These are phyloP conservation scores for Scomber colias DNA, from an alignment of 2,113 vertebrate genomes.

Conservation along the genomic window DNA sequence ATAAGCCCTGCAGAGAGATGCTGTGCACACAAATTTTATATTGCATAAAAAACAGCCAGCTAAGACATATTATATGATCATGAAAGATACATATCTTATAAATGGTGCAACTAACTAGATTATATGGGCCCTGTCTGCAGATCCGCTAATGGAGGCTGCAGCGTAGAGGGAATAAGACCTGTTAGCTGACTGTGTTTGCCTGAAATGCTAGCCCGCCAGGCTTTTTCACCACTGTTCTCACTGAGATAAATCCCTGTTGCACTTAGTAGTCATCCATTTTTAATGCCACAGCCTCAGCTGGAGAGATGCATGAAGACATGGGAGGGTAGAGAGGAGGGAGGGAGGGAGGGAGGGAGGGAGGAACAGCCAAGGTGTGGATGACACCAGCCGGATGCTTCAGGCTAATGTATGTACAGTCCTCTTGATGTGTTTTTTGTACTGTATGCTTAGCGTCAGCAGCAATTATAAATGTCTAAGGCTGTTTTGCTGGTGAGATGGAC, in stretches of 20 bases:
- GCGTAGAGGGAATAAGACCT: conserved; percentile 76
- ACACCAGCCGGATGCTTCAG: conserved; percentile 54
- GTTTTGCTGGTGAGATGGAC: conserved; percentile 24
- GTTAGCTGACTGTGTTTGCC: conserved; percentile 71
- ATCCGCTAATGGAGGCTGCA: conserved; percentile 77
- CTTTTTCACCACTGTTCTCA: conserved; percentile 73
- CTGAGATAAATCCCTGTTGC: conserved; percentile 84
- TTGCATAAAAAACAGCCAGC: conserved; percentile 20
- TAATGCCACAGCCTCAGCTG: conserved; percentile 83
- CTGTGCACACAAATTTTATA: conserved; percentile 32
- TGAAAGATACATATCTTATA: conserved; percentile 77
- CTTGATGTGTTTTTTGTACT: conserved; percentile 35
- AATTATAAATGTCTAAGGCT: conserved; percentile 32
- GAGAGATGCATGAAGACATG: conserved; percentile 67
- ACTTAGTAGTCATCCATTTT: conserved; percentile 88
- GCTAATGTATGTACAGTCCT: conserved; percentile 41
- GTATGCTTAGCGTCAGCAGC: conserved; percentile 48
- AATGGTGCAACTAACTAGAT: conserved; percentile 80
- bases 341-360: neutral
- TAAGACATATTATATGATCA: conserved; percentile 70
- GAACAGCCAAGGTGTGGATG: conserved; percentile 57
- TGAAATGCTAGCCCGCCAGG: conserved; percentile 75
- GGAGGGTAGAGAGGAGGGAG: neutral
- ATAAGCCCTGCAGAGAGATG: conserved; percentile 2
- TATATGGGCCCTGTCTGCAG: conserved; percentile 68